Percentiles rank a stretch among this genome's conserved stretches.
These are phyloP conservation scores for Acronicta leporina DNA, from an alignment of 2,888 invertebrate genomes.

Conservation along the genomic window DNA sequence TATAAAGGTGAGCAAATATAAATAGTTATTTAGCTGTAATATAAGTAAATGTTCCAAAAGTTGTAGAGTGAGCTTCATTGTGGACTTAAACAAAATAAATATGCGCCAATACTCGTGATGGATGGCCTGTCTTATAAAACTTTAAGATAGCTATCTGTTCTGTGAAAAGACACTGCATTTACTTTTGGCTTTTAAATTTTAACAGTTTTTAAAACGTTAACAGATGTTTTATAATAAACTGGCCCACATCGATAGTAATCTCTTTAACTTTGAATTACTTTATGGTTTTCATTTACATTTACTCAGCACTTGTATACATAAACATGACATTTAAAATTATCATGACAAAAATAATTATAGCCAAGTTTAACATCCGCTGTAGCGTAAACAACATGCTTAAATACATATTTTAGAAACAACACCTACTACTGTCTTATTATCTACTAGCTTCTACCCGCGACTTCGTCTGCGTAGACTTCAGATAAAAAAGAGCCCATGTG, in stretches of 20 bases:
- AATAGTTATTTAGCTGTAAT: conserved; percentile 22
- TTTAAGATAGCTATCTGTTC: conserved; percentile 63
- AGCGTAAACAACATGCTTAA: too few relatives aligned
- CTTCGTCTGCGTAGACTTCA: too few relatives aligned
- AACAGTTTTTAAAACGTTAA: conserved; percentile 47
- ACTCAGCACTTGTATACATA: neutral
- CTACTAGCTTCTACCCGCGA: too few relatives aligned
- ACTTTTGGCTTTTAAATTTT: conserved; percentile 47
- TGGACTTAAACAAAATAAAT: conserved; percentile 33
- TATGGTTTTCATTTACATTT: conserved; percentile 36
- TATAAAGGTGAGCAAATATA: conserved; percentile 71
- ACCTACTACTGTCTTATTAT: neutral
- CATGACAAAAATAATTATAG: neutral
- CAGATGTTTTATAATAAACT: conserved; percentile 54
- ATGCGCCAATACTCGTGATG: conserved; percentile 44
- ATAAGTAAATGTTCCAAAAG: conserved; percentile 9
- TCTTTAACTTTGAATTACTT: conserved; percentile 37
- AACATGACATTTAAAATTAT: neutral
- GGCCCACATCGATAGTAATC: conserved; percentile 53
- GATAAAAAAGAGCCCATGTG: too few relatives aligned
- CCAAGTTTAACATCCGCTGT: neutral
- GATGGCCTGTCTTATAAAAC: conserved; percentile 52
- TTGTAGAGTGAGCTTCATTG: conserved; percentile 8
- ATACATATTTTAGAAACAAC: too few relatives aligned
- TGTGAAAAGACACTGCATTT: conserved; percentile 53